Evolutionary conservation across 2,888 invertebrate species (phyloP), one percentile per base, ranked within the genome.

Genomic region (Zeuzera pyrina): DNA sequence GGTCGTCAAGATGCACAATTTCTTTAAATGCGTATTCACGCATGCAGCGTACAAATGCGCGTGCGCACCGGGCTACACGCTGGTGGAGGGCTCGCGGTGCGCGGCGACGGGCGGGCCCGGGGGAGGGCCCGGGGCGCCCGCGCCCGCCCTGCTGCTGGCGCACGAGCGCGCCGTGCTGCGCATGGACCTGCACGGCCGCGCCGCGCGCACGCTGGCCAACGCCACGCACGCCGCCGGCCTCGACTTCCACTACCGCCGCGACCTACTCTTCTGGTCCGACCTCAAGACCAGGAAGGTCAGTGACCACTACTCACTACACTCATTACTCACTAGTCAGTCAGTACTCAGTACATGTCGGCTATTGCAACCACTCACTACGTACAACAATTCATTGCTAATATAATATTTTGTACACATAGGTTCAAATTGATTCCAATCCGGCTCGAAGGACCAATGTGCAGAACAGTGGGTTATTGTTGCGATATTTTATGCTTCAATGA

Each of bases 251-350:
- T 92, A 89, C 62, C 81, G 87, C 15, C 85, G 87, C 42, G 92
- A 93, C 52, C 67, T 91, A 34, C 74, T 97, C 2, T 95, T 92
- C 70, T 96, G 95, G 95, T 94, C 95, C 5, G 96, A 97, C 67
- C 86, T 89, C 1, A 95, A 94, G 64, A 94, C 94, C 0, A 87
- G 92, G 43, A 93, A 92, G 85, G 92, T 93, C 2, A 35, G 42
- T 29, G 12, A 4, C 12, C 4, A 5, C 11, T 24, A 24, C 10
- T 10, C n/a, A n/a, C n/a, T n/a, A n/a, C n/a, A n/a, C n/a, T n/a
- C n/a, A n/a, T n/a, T n/a, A n/a, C n/a, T n/a, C n/a, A n/a, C n/a
- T n/a, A n/a, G n/a, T n/a, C n/a, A n/a, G n/a, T n/a, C n/a, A n/a
- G n/a, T n/a, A n/a, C n/a, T n/a, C n/a, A n/a, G n/a, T n/a, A n/a